These are phyloP conservation scores for Esox niger DNA, from an alignment of 2,113 vertebrate genomes.

Conservation along the genomic window DNA sequence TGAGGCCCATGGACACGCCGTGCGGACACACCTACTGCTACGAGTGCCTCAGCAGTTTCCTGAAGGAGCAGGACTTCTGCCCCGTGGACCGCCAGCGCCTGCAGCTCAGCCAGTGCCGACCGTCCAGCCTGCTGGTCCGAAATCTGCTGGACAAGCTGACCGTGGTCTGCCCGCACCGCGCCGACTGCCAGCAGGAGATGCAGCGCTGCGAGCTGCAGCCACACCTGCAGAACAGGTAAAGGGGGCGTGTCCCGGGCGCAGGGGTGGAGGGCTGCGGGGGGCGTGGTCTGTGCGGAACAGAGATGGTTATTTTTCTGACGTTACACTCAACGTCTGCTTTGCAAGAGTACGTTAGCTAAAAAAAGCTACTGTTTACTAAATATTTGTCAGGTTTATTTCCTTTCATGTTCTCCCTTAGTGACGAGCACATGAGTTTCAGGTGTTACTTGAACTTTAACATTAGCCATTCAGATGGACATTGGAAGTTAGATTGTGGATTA, in stretches of 20 bases:
- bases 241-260: neutral
- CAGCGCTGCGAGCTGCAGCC: conserved; percentile 88
- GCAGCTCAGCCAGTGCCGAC: conserved; percentile 82
- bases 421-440: neutral
- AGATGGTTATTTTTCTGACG: neutral
- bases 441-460: neutral
- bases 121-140: conserved; percentile 84
- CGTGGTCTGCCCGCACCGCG: conserved; percentile 79
- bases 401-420: neutral
- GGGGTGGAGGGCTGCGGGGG: neutral
- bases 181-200: conserved; percentile 81
- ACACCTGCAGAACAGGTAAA: conserved; percentile 88
- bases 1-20: conserved; percentile 89
- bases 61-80: conserved; percentile 88
- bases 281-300: neutral
- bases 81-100: conserved; percentile 86
- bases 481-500: conserved; percentile 6
- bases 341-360: neutral
- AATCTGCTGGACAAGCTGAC: conserved; percentile 87
- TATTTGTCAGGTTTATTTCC: conserved; percentile 2
- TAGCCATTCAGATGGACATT: neutral
- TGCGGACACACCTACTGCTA: conserved; percentile 91
- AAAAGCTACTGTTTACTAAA: neutral
- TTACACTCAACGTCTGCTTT: neutral
- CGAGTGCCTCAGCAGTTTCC: conserved; percentile 85